Evolutionary conservation across 2,888 invertebrate species (phyloP), one percentile per base, ranked within the genome.

Genomic region (Drosophila differens): DNA sequence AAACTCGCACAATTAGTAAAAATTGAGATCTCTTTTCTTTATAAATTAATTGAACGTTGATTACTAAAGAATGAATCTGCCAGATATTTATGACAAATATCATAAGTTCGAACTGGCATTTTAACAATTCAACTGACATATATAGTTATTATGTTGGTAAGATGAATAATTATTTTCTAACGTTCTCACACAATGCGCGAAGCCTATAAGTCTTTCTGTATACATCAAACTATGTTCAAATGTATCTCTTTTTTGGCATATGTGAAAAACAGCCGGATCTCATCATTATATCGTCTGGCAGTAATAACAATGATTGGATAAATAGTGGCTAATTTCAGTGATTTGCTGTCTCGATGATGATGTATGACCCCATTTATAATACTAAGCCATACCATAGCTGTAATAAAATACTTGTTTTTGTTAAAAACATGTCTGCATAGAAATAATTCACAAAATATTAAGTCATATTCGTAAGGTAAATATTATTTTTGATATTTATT

Each of bases 261-360:
- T 25, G n/a, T 41, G 55, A 39, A 19, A 28, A 41, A 14, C 55
- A 28, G 67, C 39, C 33, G 39, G 32, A 55, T 55, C 28, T 22
- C 65, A 69, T 79, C 73, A 64, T 66, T 44, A 60, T 76, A 68
- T 61, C 39, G 19, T 14, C 28, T 57, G 25, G 6, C 55, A 33
- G 47, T 22, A 54, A 65, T 16, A 44, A 19, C 25, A 37, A 37
- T 35, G n/a, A 28, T 55, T 9, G 9, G 19, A 64, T 47, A 49
- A 65, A 22, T 39, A 22, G 14, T 57, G 57, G 28, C 16, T 30
- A n/a, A 57, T 28, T 69, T 41, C 4, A 3, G 35, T 32, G 16
- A 44, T 57, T 35, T 57, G 19, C 10, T 51, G 30, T 41, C 52
- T 30, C 28, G 30, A 22, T 44, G 16, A n/a, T 44, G 25, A 68